Evolutionary conservation across 2,888 invertebrate species (phyloP).

Genomic region (Trypoxylon attenuatum): DNA sequence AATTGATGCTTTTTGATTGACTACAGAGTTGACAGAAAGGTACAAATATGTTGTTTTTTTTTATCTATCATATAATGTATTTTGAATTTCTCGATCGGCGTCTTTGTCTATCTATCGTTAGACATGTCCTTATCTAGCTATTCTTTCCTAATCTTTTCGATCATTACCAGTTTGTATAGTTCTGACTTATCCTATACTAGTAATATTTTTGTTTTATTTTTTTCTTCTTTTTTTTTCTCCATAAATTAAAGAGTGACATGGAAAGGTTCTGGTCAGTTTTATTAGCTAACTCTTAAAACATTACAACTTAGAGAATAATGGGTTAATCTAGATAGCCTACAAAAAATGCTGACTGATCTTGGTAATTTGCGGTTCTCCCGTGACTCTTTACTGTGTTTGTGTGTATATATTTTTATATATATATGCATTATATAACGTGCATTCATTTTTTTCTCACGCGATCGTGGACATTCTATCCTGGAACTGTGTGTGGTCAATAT

Average conservation of each 20-base stretch:
- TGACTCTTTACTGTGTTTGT: conserved; percentile 1
- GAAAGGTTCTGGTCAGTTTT: conserved; percentile 71
- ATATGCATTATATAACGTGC: conserved; percentile 9
- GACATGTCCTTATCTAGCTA: conserved; percentile 37
- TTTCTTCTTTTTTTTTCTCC: too few species aligned
- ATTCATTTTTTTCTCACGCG: conserved; percentile 21
- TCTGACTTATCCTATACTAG: conserved; percentile 43
- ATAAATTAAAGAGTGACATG: conserved; percentile 65
- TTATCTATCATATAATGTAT: conserved; percentile 36
- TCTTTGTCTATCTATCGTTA: conserved; percentile 15
- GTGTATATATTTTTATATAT: not conserved
- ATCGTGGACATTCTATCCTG: conserved; percentile 13
- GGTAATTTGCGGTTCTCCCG: conserved; percentile 29
- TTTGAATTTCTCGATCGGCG: conserved; percentile 19
- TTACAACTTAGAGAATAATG: conserved; percentile 70
- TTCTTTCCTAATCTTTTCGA: conserved; percentile 28
- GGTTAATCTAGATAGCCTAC: conserved; percentile 67
- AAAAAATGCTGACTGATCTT: conserved; percentile 58
- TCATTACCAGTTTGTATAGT: conserved; percentile 30
- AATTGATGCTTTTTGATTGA: conserved; percentile 39
- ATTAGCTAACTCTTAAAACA: conserved; percentile 72
- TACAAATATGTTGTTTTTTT: conserved; percentile 46
- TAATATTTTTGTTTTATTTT: conserved; percentile 35
- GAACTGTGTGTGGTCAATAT: conserved; percentile 37
- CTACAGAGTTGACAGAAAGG: conserved; percentile 55